A percentile compares a stretch with the other conserved stretches of the same genome.
These are phyloP conservation scores for Tangara arthus DNA, from an alignment of 2,797 vertebrate genomes.

Conservation along the genomic window DNA sequence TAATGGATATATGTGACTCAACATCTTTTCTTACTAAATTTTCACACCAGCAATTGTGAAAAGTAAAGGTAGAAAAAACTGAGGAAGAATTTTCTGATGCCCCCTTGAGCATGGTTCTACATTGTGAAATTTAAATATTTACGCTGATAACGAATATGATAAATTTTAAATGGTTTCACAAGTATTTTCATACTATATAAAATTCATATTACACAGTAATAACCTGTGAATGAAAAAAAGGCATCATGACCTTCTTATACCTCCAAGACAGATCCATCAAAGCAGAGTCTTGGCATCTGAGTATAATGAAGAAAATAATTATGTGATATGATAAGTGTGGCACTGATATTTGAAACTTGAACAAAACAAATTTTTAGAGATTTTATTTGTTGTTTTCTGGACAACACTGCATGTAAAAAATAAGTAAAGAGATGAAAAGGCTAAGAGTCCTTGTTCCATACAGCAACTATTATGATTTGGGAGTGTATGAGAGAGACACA, in stretches of 20 bases:
- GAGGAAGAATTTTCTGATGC: background rate
- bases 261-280: background rate
- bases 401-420: background rate
- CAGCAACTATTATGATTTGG: background rate
- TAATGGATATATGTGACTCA: background rate
- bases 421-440: background rate
- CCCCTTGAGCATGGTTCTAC: background rate
- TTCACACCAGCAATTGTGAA: background rate
- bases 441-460: background rate
- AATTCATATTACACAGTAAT: background rate
- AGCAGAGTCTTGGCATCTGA: background rate
- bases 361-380: background rate
- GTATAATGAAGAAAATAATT: background rate
- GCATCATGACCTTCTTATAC: fast-evolving
- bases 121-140: background rate
- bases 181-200: background rate
- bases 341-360: background rate
- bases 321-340: background rate
- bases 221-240: background rate
- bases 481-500: background rate
- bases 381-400: background rate
- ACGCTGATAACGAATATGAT: background rate
- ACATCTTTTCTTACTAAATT: background rate
- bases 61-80: background rate
- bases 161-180: background rate